Evolutionary conservation across 2,797 vertebrate species (phyloP).

Genomic region (Botia kubotai): DNA sequence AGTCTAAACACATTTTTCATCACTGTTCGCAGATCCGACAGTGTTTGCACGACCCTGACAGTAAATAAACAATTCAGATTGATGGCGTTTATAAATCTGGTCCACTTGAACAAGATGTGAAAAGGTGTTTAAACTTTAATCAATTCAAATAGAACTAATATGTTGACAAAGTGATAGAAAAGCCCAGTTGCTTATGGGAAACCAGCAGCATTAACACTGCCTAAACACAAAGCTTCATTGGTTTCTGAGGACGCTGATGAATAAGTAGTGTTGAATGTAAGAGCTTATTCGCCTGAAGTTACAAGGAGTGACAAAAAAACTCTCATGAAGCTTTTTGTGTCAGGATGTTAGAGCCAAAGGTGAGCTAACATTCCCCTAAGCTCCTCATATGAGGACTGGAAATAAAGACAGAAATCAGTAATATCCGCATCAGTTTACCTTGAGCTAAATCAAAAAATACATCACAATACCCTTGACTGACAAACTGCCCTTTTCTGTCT

Average conservation of each 20-base stretch:
- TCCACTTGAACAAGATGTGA: not conserved
- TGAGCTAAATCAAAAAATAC: constrained; percentile 33
- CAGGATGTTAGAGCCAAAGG: not conserved
- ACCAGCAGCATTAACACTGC: not conserved
- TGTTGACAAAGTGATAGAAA: not conserved
- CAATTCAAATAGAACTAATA: not conserved
- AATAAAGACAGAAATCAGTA: not conserved
- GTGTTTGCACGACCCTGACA: not conserved
- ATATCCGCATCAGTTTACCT: constrained; percentile 9
- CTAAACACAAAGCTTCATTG: constrained; percentile 15
- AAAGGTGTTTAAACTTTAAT: not conserved
- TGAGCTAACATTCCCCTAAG: constrained; percentile 30
- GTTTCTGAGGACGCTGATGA: not conserved
- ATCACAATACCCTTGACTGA: constrained; percentile 30
- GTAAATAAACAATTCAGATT: not conserved
- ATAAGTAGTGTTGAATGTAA: constrained; percentile 26
- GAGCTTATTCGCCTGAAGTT: constrained; percentile 32
- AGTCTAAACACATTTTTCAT: not conserved
- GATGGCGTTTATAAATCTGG: not conserved
- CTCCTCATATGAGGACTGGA: not conserved
- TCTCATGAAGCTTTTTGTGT: constrained; percentile 5
- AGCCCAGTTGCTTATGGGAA: constrained; percentile 10
- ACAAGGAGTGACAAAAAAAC: constrained; percentile 20
- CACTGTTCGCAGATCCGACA: not conserved
- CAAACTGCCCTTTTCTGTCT: constrained; percentile 24